phyloP scores from a whole-genome alignment of 2,888 invertebrate genomes.

The Shargacucullia verbasci region DNA sequence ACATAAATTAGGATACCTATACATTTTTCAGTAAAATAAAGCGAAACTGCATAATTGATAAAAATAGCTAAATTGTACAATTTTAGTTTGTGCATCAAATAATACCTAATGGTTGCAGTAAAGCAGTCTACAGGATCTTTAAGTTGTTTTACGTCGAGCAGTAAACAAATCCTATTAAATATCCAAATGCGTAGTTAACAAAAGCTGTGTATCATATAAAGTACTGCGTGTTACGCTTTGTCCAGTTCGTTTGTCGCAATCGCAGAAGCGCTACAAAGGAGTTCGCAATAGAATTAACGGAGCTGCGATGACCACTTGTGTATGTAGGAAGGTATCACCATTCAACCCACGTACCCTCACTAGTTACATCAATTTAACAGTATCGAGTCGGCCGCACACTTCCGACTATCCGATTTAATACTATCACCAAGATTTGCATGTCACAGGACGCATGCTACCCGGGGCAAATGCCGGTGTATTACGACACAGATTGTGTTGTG shows the following conservation, averaged over 20 bases:
- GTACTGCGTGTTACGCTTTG: slow-evolving; percentile 52
- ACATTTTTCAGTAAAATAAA: too few species aligned
- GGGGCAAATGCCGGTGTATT: slow-evolving; percentile 73
- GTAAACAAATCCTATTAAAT: too few species aligned
- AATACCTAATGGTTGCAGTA: too few species aligned
- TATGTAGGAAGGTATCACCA: slow-evolving; percentile 60
- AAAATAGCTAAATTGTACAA: too few species aligned
- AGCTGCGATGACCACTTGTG: slow-evolving; percentile 66
- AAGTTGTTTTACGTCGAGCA: too few species aligned
- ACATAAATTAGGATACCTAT: too few species aligned
- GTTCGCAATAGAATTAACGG: slow-evolving; percentile 75
- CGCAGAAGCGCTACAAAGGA: slow-evolving; percentile 70
- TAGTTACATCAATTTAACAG: slow-evolving; percentile 82
- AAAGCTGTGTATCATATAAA: slow-evolving; percentile 34
- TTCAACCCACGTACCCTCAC: slow-evolving; percentile 68
- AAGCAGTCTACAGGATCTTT: too few species aligned
- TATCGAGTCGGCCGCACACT: slow-evolving; percentile 73
- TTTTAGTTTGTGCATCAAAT: too few species aligned
- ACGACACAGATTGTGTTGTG: slow-evolving; percentile 73
- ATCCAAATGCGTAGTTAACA: too few species aligned
- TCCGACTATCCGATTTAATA: slow-evolving; percentile 84
- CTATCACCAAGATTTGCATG: slow-evolving; percentile 88
- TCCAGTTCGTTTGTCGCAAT: slow-evolving; percentile 66
- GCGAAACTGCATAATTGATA: too few species aligned
- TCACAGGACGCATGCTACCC: slow-evolving; percentile 78